phyloP scores from a whole-genome alignment of 2,888 invertebrate species.

The Drosophila limbata region DNA sequence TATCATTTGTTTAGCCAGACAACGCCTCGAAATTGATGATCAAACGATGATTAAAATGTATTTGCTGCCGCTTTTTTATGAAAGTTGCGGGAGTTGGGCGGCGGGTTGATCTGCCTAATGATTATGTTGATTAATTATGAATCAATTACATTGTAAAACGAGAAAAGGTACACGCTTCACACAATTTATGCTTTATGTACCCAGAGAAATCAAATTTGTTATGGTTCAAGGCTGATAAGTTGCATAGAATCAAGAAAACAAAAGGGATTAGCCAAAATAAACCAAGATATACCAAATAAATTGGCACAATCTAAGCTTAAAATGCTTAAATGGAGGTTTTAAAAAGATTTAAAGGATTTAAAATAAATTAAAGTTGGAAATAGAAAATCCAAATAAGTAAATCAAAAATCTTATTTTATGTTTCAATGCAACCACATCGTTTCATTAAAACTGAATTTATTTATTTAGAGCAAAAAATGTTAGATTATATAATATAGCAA shows the following conservation, averaged over 20 bases:
- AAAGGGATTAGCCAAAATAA: not conserved
- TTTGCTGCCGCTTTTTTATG: constrained; percentile 35
- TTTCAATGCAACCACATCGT: not conserved
- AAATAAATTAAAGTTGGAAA: not conserved
- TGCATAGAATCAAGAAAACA: not conserved
- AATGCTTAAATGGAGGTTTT: not conserved
- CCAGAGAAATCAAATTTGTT: constrained; percentile 38
- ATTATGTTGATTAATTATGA: constrained; percentile 77
- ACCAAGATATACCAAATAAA: not conserved
- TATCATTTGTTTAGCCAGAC: constrained; percentile 53
- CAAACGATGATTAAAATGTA: constrained; percentile 80
- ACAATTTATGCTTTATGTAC: not conserved
- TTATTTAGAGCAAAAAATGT: not conserved
- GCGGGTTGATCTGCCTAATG: constrained; percentile 60
- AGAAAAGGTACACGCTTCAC: constrained; percentile 9
- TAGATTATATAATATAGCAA: not conserved
- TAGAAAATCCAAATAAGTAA: not conserved
- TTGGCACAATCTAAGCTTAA: not conserved
- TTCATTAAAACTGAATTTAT: constrained; percentile 6
- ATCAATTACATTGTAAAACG: constrained; percentile 75
- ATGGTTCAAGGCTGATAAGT: constrained; percentile 15
- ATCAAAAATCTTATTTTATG: not conserved
- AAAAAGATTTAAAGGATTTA: not conserved
- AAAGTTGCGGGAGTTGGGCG: not conserved
- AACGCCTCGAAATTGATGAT: constrained; percentile 78